Percentiles rank a stretch among this genome's conserved stretches.
These are phyloP conservation scores for Vanessa atalanta DNA, from an alignment of 1,140 invertebrate species.

Conservation along the genomic window DNA sequence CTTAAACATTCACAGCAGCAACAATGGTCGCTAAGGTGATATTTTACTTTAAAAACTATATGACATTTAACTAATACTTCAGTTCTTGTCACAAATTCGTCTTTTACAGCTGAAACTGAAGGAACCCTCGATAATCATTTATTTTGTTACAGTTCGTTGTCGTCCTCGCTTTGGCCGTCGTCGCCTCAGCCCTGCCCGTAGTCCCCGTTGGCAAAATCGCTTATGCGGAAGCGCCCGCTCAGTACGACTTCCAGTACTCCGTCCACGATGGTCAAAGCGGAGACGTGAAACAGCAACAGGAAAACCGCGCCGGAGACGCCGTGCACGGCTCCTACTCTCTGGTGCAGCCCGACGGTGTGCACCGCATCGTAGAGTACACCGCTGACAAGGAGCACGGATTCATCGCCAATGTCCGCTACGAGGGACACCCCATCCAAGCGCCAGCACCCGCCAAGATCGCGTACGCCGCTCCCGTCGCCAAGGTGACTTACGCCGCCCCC, in stretches of 20 bases:
- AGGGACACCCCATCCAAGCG: constrained; percentile 43
- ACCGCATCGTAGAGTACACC: constrained; percentile 84
- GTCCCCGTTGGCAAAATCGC: constrained; percentile 55
- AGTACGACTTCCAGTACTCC: constrained; percentile 85
- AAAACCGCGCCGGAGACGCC: constrained; percentile 80
- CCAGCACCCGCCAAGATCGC: constrained; percentile 38
- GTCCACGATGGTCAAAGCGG: constrained; percentile 82
- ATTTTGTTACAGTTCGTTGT: constrained; percentile 13
- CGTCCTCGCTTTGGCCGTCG: constrained; percentile 53
- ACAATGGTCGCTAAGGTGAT: constrained; percentile 56
- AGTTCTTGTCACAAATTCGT: not conserved
- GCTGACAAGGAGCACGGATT: constrained; percentile 59
- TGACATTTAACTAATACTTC: too few relatives aligned
- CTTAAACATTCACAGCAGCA: constrained; percentile 39
- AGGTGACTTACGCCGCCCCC: constrained; percentile 7
- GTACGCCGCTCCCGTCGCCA: constrained; percentile 62
- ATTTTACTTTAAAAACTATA: not conserved
- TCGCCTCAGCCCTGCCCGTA: constrained; percentile 54
- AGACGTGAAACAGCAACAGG: constrained; percentile 64
- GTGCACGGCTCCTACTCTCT: constrained; percentile 83
- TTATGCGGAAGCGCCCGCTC: constrained; percentile 80
- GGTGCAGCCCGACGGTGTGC: constrained; percentile 81
- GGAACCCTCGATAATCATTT: not conserved
- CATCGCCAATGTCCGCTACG: constrained; percentile 63
- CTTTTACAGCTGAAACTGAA: too few relatives aligned